Conservation (phyloP, 2,797 vertebrate species). For the Avahi laniger region DNA sequence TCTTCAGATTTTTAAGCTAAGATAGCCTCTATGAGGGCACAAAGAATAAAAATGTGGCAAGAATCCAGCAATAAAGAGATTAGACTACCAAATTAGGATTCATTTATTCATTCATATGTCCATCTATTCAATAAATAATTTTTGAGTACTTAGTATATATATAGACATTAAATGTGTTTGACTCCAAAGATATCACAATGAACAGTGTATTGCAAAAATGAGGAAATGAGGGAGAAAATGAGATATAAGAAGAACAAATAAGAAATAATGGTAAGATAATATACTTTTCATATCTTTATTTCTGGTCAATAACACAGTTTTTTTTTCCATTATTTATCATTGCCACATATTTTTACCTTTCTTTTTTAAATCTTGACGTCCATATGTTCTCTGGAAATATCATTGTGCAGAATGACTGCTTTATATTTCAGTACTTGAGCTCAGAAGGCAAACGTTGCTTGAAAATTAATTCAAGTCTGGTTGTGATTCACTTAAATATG, state of each 20-base stretch:
- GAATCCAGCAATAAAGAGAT: not conserved
- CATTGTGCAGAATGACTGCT: not conserved
- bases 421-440: not conserved
- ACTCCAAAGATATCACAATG: not conserved
- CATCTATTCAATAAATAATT: not conserved
- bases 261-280: not conserved
- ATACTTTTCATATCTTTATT: not conserved
- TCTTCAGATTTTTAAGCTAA: not conserved
- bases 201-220: not conserved
- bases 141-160: not conserved
- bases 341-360: not conserved
- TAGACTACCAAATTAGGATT: not conserved
- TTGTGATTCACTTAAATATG: conserved; percentile 29
- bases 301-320: not conserved
- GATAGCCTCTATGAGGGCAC: not conserved
- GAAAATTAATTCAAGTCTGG: not conserved
- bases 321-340: not conserved
- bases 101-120: not conserved
- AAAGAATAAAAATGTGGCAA: not conserved
- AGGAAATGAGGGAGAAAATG: not conserved
- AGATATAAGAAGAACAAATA: not conserved
- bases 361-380: not conserved
- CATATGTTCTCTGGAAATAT: not conserved
- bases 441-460: conserved; percentile 1
- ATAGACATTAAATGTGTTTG: not conserved